Percentiles rank a stretch among this genome's conserved stretches.
phyloP scores from a whole-genome alignment of 2,113 vertebrate species.

The Polyodon spathula region DNA sequence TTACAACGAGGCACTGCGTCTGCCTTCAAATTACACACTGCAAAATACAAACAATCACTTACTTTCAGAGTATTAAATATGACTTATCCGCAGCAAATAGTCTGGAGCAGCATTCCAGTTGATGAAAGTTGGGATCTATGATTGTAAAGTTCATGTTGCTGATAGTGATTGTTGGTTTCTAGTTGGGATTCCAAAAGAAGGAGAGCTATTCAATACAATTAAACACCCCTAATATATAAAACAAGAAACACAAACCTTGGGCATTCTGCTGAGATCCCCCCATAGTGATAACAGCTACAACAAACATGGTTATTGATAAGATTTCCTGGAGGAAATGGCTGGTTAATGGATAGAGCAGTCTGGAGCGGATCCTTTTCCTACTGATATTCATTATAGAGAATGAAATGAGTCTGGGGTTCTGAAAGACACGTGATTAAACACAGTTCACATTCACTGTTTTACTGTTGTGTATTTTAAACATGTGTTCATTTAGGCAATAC shows the following conservation, averaged over 20 bases:
- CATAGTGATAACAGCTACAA: conserved; percentile 13
- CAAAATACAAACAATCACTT: too few relatives aligned
- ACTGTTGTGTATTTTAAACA: conserved; percentile 6
- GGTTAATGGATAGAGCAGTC: conserved; percentile 71
- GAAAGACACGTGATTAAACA: background rate
- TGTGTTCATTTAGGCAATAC: too few relatives aligned
- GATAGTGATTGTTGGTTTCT: too few relatives aligned
- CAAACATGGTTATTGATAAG: conserved; percentile 13
- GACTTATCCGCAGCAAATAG: too few relatives aligned
- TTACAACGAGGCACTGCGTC: background rate
- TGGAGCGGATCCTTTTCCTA: conserved; percentile 68
- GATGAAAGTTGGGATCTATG: too few relatives aligned
- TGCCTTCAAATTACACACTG: background rate
- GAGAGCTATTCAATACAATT: conserved; percentile 21
- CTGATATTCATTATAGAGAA: conserved; percentile 62
- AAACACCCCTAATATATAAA: conserved; percentile 13
- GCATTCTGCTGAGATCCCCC: too few relatives aligned
- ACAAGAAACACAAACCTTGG: conserved; percentile 1
- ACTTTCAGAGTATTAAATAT: too few relatives aligned
- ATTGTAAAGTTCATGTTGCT: too few relatives aligned
- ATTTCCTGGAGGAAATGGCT: conserved; percentile 72
- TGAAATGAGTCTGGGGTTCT: conserved; percentile 3
- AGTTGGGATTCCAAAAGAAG: too few relatives aligned
- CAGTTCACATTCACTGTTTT: background rate
- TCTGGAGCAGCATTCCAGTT: too few relatives aligned